These are phyloP conservation scores for Enteromius paludinosus DNA, from an alignment of 2,797 vertebrate species.

Conservation along the genomic window DNA sequence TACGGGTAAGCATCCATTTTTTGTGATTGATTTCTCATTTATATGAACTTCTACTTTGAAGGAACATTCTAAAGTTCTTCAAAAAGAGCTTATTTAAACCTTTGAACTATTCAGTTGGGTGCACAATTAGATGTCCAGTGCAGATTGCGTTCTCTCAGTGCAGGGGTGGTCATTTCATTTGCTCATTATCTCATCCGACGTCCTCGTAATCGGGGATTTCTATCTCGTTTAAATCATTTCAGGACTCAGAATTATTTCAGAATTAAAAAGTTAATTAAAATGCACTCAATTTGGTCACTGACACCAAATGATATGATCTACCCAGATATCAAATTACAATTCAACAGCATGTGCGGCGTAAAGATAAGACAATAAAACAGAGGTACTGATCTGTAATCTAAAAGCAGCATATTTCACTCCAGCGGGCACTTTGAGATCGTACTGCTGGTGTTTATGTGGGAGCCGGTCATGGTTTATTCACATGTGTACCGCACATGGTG, in stretches of 20 bases:
- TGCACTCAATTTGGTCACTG: conserved; percentile 37
- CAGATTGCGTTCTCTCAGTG: conserved; percentile 4
- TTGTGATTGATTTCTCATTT: not conserved
- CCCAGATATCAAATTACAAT: conserved; percentile 53
- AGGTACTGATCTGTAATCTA: conserved; percentile 50
- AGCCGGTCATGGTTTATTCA: conserved; percentile 41
- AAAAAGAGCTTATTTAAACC: not conserved
- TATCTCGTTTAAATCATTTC: conserved; percentile 32
- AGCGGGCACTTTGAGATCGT: conserved; percentile 26
- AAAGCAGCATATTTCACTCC: conserved; percentile 43
- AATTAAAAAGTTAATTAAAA: conserved; percentile 27
- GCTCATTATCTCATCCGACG: conserved; percentile 42
- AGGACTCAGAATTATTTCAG: not conserved
- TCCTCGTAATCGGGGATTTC: conserved; percentile 28
- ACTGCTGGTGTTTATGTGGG: conserved; percentile 18
- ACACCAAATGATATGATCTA: conserved; percentile 49
- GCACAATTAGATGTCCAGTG: conserved; percentile 6
- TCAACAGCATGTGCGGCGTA: conserved; percentile 25
- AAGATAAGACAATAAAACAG: conserved; percentile 49
- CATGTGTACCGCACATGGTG: not conserved
- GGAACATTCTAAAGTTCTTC: not conserved
- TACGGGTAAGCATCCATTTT: conserved; percentile 82
- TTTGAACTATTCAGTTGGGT: not conserved
- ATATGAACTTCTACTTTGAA: not conserved
- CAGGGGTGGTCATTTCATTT: conserved; percentile 30